phyloP scores from a whole-genome alignment of 2,888 invertebrate species.

The Monopis laevigella region DNA sequence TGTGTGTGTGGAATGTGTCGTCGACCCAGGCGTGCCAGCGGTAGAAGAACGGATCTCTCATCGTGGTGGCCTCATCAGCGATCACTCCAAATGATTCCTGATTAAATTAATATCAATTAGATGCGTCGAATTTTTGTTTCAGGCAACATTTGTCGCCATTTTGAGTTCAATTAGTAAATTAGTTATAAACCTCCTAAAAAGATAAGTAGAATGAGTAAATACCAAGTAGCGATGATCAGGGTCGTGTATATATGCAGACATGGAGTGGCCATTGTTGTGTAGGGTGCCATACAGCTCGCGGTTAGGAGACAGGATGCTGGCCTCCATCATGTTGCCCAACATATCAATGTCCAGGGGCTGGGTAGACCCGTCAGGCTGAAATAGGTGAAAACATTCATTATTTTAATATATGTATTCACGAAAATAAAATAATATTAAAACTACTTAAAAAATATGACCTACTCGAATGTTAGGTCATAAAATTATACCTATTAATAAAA shows the following conservation, averaged over 20 bases:
- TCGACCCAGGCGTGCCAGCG: constrained; percentile 86
- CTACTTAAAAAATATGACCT: no score
- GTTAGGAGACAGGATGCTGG: constrained; percentile 73
- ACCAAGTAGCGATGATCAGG: constrained; percentile 77
- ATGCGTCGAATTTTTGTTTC: no score
- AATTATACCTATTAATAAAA: no score
- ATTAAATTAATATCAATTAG: no score
- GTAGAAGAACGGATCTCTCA: constrained; percentile 89
- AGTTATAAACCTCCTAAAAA: no score
- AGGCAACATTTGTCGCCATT: no score
- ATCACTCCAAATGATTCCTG: constrained; percentile 82
- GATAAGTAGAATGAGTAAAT: constrained; percentile 26
- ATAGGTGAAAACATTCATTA: no score
- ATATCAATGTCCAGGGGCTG: constrained; percentile 70
- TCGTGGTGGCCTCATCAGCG: constrained; percentile 84
- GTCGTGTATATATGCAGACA: constrained; percentile 78
- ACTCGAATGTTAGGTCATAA: no score
- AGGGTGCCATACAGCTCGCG: constrained; percentile 72
- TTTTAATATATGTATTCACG: no score
- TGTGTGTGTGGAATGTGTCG: constrained; percentile 76
- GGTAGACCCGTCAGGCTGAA: constrained; percentile 55
- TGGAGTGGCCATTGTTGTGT: constrained; percentile 79
- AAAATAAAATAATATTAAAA: no score
- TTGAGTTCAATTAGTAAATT: no score
- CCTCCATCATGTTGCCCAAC: constrained; percentile 77